Percentiles rank a stretch among this genome's conserved stretches.
These are phyloP conservation scores for Anas georgica DNA, from an alignment of 2,797 vertebrate species.

Conservation along the genomic window DNA sequence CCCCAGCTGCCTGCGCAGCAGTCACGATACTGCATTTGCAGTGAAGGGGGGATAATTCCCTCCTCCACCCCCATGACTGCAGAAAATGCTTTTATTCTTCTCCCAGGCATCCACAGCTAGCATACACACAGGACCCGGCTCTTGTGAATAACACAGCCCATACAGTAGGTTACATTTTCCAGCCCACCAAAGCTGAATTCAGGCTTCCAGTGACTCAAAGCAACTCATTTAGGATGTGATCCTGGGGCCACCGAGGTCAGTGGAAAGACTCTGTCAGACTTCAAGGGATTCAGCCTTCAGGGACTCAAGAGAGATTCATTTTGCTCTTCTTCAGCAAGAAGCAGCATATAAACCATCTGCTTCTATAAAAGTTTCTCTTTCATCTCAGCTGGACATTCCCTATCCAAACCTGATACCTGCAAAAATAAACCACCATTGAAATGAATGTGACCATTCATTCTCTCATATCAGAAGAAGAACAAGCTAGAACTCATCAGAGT, in stretches of 20 bases:
- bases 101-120: slow-evolving; percentile 4
- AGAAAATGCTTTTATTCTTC: slow-evolving; percentile 64
- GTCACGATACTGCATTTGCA: not conserved
- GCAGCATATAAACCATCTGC: not conserved
- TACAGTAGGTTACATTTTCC: slow-evolving; percentile 64
- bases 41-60: not conserved
- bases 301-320: not conserved
- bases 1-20: not conserved
- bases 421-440: not conserved
- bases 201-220: slow-evolving; percentile 30
- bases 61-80: not conserved
- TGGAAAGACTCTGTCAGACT: slow-evolving; percentile 39
- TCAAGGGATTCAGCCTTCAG: slow-evolving; percentile 10
- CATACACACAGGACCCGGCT: not conserved
- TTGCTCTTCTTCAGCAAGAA: slow-evolving; percentile 7
- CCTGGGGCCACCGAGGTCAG: slow-evolving; percentile 12
- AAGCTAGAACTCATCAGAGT: not conserved
- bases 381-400: not conserved
- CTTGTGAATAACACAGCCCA: slow-evolving; percentile 30
- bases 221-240: slow-evolving; percentile 41
- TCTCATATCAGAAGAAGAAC: not conserved
- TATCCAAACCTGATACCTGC: not conserved
- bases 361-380: slow-evolving; percentile 7
- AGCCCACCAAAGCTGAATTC: slow-evolving; percentile 54
- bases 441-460: not conserved